Percentiles rank a stretch among this genome's conserved stretches.
Conservation (phyloP, 2,797 vertebrate species). For the Danio tinwini region DNA sequence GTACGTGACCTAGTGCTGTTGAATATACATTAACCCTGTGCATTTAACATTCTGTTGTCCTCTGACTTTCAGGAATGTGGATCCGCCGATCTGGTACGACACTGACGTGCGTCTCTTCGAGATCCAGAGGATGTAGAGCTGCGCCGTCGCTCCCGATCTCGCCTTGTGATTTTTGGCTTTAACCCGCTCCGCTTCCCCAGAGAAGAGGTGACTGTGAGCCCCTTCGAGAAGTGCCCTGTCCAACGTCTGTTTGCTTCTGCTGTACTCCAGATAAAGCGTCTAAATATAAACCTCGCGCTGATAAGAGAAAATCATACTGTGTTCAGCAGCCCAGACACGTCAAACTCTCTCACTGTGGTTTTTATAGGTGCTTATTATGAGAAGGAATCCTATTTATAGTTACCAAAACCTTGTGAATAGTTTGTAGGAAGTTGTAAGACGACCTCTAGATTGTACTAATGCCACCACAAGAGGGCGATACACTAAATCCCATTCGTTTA, state of each 20-base stretch:
- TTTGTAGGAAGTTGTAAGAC: neutral
- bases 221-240: conserved; percentile 3
- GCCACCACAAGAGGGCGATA: conserved; percentile 45
- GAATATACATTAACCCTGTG: neutral
- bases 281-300: conserved; percentile 58
- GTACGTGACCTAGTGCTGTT: no score
- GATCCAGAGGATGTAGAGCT: conserved; percentile 91
- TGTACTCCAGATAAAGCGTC: conserved; percentile 47
- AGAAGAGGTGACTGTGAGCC: conserved; percentile 29
- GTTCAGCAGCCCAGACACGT: conserved; percentile 58
- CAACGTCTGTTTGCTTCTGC: conserved; percentile 6
- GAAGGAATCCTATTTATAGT: conserved; percentile 50
- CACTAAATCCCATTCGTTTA: conserved; percentile 7
- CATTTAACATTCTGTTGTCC: neutral
- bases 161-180: conserved; percentile 51
- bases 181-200: conserved; percentile 16
- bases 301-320: conserved; percentile 67
- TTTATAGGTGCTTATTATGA: conserved; percentile 44
- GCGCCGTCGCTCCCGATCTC: conserved; percentile 55
- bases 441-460: conserved; percentile 35
- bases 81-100: conserved; percentile 98
- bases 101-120: conserved; percentile 97
- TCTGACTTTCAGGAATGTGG: conserved; percentile 85
- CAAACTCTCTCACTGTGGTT: conserved; percentile 54
- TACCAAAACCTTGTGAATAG: neutral